Evolutionary conservation across 1,140 invertebrate species (phyloP).

Genomic region (Luehdorfia chinensis): DNA sequence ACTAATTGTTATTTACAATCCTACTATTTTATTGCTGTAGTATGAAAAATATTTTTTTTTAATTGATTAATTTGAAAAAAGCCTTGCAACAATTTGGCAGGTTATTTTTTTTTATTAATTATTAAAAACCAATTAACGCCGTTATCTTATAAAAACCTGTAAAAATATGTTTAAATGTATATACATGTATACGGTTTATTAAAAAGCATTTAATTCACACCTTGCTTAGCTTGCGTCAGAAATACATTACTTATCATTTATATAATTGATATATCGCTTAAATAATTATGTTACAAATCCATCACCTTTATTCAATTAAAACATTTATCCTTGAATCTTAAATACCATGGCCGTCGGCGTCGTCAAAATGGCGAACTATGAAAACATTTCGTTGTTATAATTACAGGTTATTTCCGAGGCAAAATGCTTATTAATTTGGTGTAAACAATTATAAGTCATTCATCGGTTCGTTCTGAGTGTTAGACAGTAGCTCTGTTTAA

Average conservation of each 20-base stretch:
- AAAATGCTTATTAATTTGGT: background rate
- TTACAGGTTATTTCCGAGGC: background rate
- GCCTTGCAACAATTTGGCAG: too few species aligned
- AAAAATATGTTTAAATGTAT: too few species aligned
- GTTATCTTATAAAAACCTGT: too few species aligned
- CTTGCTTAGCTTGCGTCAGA: too few species aligned
- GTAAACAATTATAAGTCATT: background rate
- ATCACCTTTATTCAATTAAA: constrained; percentile 2
- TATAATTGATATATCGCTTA: background rate
- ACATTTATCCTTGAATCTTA: constrained; percentile 6
- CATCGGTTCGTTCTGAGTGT: background rate
- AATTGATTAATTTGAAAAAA: too few species aligned
- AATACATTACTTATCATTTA: background rate
- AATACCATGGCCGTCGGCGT: background rate
- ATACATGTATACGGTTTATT: too few species aligned
- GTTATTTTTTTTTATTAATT: too few species aligned
- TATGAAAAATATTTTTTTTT: too few species aligned
- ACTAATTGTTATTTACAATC: too few species aligned
- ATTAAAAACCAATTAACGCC: too few species aligned
- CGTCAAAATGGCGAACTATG: background rate
- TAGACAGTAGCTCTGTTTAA: background rate
- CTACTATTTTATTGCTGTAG: too few species aligned
- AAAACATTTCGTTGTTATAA: background rate
- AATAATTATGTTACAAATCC: background rate
- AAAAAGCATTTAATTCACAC: too few species aligned